Evolutionary conservation across 2,797 vertebrate genomes (phyloP).

Genomic region (Crax fasciolata): DNA sequence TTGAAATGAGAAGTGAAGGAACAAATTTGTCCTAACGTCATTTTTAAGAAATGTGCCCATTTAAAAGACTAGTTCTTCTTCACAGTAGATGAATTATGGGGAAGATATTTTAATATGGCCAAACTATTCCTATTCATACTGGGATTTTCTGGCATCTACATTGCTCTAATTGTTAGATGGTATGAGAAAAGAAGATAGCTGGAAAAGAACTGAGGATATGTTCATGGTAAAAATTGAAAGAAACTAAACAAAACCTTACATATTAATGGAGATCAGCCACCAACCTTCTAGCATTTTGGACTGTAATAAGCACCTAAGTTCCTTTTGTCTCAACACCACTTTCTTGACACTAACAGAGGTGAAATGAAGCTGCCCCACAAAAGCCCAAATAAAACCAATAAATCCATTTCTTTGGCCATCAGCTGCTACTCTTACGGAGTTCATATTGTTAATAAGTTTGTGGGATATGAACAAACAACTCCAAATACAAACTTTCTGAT

Average conservation of each 20-base stretch:
- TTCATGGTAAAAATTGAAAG: background rate
- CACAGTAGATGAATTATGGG: background rate
- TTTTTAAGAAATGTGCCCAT: background rate
- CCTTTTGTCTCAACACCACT: background rate
- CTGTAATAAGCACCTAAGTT: background rate
- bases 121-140: background rate
- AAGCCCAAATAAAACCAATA: background rate
- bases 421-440: background rate
- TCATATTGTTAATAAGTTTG: background rate
- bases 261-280: background rate
- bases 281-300: background rate
- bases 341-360: background rate
- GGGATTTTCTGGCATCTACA: background rate
- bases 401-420: background rate
- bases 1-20: conserved; percentile 6
- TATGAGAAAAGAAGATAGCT: background rate
- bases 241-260: background rate
- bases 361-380: background rate
- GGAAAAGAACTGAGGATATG: background rate
- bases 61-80: conserved; percentile 5
- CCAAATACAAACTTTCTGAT: accelerated
- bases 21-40: background rate
- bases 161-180: background rate
- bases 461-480: background rate
- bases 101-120: background rate